Conservation (phyloP, 2,797 vertebrate species). For the Apogon hyalosoma region DNA sequence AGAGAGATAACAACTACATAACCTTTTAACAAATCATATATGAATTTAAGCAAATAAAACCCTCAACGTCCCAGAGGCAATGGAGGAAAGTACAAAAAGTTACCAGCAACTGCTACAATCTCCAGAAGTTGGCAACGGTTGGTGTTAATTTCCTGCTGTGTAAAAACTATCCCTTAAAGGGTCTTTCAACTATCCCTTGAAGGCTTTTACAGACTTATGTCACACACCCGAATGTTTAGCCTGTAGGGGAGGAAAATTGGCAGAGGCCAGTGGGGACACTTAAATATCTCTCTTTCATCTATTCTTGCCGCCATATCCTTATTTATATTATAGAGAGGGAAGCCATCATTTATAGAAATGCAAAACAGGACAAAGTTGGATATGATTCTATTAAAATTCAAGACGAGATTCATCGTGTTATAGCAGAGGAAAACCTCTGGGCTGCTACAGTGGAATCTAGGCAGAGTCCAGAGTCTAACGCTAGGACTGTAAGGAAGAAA, state of each 20-base stretch:
- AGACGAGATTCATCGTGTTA: neutral
- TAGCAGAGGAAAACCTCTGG: conserved; percentile 18
- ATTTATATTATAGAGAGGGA: neutral
- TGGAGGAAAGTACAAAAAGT: conserved; percentile 5
- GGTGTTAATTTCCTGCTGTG: conserved; percentile 50
- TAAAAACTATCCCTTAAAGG: conserved; percentile 29
- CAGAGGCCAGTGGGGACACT: neutral
- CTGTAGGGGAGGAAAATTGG: conserved; percentile 40
- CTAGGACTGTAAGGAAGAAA: conserved; percentile 9
- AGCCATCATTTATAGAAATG: neutral
- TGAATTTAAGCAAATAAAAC: neutral
- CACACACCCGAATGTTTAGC: conserved; percentile 45
- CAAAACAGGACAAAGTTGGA: neutral
- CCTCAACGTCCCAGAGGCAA: neutral
- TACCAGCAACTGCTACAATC: neutral
- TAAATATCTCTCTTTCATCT: conserved; percentile 9
- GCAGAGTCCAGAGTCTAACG: conserved; percentile 63
- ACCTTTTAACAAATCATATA: neutral
- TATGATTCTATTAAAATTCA: too few relatives aligned
- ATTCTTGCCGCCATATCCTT: neutral
- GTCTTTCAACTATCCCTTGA: conserved; percentile 29
- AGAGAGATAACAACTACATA: neutral
- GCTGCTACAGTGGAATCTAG: conserved; percentile 14
- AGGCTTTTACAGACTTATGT: conserved; percentile 26
- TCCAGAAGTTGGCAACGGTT: conserved; percentile 23